These are phyloP conservation scores for Thymelicus lineola DNA, from an alignment of 2,888 invertebrate genomes.

Conservation along the genomic window DNA sequence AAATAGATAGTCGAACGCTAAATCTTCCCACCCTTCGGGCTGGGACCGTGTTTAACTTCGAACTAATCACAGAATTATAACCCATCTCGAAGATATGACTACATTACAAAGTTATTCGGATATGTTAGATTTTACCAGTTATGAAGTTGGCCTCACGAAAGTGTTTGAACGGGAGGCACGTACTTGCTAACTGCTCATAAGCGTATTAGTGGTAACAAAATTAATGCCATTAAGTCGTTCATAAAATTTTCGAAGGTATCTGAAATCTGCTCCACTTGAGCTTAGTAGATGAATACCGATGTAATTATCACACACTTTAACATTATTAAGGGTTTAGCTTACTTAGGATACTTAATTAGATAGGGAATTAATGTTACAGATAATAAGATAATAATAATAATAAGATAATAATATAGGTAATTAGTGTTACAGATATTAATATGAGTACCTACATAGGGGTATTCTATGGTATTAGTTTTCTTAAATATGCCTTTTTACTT, in stretches of 20 bases:
- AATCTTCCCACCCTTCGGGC: background rate
- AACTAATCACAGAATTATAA: conserved; percentile 2
- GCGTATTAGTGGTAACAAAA: background rate
- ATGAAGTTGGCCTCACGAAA: conserved; percentile 4
- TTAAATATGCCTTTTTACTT: too few relatives aligned
- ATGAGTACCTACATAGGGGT: too few relatives aligned
- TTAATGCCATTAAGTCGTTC: background rate
- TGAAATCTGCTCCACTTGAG: background rate
- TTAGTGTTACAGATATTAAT: too few relatives aligned
- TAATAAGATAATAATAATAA: too few relatives aligned
- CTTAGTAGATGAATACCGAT: too few relatives aligned
- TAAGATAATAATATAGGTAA: too few relatives aligned
- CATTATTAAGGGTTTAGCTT: too few relatives aligned
- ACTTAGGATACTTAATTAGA: too few relatives aligned
- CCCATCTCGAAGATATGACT: conserved; percentile 10
- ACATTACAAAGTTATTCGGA: conserved; percentile 6
- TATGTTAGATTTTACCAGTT: conserved; percentile 11
- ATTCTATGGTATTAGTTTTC: too few relatives aligned
- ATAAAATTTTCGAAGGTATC: background rate
- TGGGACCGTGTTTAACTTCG: conserved; percentile 4
- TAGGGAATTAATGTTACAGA: too few relatives aligned
- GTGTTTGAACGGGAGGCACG: conserved; percentile 1
- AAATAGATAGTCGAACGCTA: background rate
- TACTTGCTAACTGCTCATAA: background rate
- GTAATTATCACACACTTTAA: too few relatives aligned